phyloP scores from a whole-genome alignment of 2,113 vertebrate species.

The Centrocercus urophasianus region DNA sequence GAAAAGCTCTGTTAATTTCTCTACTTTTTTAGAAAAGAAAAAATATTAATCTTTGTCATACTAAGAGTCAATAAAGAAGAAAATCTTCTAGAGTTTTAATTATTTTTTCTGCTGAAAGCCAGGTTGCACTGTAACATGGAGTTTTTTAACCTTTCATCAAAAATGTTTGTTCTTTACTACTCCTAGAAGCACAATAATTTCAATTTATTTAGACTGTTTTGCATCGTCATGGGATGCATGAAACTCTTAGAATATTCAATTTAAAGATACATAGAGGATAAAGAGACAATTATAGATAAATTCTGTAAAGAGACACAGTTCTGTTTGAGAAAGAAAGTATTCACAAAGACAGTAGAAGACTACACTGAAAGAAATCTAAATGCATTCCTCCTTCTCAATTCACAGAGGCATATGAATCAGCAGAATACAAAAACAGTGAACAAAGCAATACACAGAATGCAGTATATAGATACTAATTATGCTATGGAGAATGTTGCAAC shows the following conservation, averaged over 20 bases:
- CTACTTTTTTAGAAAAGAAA: neutral
- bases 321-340: neutral
- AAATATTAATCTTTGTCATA: neutral
- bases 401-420: neutral
- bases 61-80: conserved; percentile 16
- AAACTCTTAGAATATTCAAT: neutral
- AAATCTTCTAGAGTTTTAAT: neutral
- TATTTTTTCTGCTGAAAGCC: neutral
- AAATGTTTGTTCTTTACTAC: neutral
- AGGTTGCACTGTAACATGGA: neutral
- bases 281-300: neutral
- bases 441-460: neutral
- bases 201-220: neutral
- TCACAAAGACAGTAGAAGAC: neutral
- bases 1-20: conserved; percentile 44
- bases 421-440: neutral
- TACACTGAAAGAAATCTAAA: neutral
- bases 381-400: neutral
- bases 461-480: neutral
- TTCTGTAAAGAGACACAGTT: neutral
- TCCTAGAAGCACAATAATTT: neutral
- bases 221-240: neutral
- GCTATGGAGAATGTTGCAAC: neutral
- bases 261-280: neutral
- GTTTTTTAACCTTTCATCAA: neutral